These are phyloP conservation scores for Myopa testacea DNA, from an alignment of 2,888 invertebrate genomes.

Conservation along the genomic window DNA sequence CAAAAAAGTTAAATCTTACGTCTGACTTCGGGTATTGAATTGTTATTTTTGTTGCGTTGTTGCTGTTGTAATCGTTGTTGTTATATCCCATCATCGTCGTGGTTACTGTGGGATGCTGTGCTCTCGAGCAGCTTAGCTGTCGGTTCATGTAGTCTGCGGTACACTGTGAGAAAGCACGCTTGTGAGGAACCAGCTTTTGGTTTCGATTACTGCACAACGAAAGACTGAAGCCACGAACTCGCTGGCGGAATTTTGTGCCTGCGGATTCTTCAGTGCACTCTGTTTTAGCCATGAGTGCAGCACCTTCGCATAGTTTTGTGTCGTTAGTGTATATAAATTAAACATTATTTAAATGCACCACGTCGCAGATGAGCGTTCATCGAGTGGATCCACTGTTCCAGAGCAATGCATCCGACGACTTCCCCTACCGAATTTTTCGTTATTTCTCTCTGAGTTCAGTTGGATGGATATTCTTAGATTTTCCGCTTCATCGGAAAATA, in stretches of 20 bases:
- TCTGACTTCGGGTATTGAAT: slow-evolving; percentile 25
- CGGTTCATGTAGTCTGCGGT: background rate
- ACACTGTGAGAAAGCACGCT: slow-evolving; percentile 18
- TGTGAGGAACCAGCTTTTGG: background rate
- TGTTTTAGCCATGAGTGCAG: slow-evolving; percentile 10
- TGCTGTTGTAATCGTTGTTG: slow-evolving; percentile 19
- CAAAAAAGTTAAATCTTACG: slow-evolving; percentile 5
- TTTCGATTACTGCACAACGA: slow-evolving; percentile 31
- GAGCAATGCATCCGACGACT: background rate
- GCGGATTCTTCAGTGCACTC: background rate
- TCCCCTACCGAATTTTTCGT: background rate
- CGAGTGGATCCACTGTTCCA: slow-evolving; percentile 19
- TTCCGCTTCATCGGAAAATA: slow-evolving; percentile 33
- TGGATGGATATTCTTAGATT: slow-evolving; percentile 7
- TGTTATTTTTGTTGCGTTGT: slow-evolving; percentile 12
- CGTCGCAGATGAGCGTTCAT: slow-evolving; percentile 8
- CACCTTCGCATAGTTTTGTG: slow-evolving; percentile 32
- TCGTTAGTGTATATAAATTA: slow-evolving; percentile 38
- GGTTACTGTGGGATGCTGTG: slow-evolving; percentile 33
- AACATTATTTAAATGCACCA: slow-evolving; percentile 36
- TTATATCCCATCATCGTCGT: slow-evolving; percentile 10
- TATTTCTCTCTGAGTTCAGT: background rate
- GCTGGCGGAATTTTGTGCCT: slow-evolving; percentile 5
- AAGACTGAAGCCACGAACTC: slow-evolving; percentile 46
- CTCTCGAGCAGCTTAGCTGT: background rate